Evolutionary conservation across 2,113 vertebrate genomes (phyloP).

Genomic region (Vidua chalybeata): DNA sequence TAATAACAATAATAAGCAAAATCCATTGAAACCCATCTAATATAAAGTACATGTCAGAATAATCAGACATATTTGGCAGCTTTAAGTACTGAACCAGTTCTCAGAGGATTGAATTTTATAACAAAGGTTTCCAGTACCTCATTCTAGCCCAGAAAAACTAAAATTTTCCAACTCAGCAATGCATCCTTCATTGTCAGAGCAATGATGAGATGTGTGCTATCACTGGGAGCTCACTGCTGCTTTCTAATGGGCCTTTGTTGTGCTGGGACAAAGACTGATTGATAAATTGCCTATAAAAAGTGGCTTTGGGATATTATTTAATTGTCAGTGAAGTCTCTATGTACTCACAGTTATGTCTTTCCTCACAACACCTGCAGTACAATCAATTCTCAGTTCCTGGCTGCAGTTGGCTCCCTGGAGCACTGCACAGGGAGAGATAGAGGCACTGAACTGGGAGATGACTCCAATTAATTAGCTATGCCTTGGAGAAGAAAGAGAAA

Average conservation of each 20-base stretch:
- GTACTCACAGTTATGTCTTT: neutral
- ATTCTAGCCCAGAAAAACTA: neutral
- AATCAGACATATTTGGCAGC: neutral
- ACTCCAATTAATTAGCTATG: neutral
- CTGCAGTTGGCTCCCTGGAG: neutral
- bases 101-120: neutral
- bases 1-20: neutral
- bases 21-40: neutral
- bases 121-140: neutral
- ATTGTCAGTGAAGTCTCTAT: constrained; percentile 30
- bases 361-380: neutral
- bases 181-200: neutral
- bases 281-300: constrained; percentile 45
- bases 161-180: neutral
- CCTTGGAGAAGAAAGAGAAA: neutral
- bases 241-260: constrained; percentile 21
- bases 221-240: constrained; percentile 3
- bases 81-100: neutral
- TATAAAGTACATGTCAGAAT: neutral
- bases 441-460: neutral
- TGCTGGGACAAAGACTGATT: constrained; percentile 26
- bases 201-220: constrained; percentile 4
- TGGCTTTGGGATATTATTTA: constrained; percentile 16
- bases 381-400: neutral
- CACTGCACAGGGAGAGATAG: neutral